A percentile compares a stretch with the other conserved stretches of the same genome.
Conservation (phyloP, 35 echinoderm and acorn worm genomes). For the Diadema setosum region DNA sequence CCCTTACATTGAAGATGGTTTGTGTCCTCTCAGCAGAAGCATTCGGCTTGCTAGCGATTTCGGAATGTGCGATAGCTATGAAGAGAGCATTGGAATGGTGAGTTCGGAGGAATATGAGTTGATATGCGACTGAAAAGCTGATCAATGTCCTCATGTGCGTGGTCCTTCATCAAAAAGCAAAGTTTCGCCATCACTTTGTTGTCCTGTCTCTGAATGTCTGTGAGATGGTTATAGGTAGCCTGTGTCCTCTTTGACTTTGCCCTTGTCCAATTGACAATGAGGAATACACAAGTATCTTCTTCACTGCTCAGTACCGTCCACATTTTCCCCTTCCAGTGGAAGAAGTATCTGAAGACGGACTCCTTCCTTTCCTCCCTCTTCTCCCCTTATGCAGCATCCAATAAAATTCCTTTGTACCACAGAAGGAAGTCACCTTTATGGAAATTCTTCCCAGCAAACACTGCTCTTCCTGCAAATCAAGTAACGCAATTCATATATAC, state of each 20-base stretch:
- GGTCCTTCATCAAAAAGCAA: slow-evolving; percentile 31
- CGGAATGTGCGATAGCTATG: background rate
- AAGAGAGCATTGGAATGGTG: background rate
- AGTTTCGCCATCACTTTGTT: too few species aligned
- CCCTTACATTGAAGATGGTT: background rate
- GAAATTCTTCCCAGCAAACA: background rate
- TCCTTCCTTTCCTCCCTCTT: background rate
- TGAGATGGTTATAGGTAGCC: too few species aligned
- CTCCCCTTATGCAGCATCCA: background rate
- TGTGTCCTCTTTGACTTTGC: too few species aligned
- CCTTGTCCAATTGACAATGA: too few species aligned
- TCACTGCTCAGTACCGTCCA: background rate
- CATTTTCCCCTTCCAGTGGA: background rate
- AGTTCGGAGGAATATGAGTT: background rate
- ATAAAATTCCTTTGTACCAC: background rate
- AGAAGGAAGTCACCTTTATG: background rate
- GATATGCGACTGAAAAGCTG: slow-evolving; percentile 42
- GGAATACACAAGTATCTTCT: too few species aligned
- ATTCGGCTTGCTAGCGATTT: background rate
- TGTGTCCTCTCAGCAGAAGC: slow-evolving; percentile 8
- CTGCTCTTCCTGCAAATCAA: background rate
- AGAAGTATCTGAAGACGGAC: background rate
- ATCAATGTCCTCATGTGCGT: slow-evolving; percentile 51
- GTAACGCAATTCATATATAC: too few species aligned
- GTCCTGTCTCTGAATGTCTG: too few species aligned